Evolutionary conservation across 2,113 vertebrate genomes (phyloP).

Genomic region (Prolemur simus): DNA sequence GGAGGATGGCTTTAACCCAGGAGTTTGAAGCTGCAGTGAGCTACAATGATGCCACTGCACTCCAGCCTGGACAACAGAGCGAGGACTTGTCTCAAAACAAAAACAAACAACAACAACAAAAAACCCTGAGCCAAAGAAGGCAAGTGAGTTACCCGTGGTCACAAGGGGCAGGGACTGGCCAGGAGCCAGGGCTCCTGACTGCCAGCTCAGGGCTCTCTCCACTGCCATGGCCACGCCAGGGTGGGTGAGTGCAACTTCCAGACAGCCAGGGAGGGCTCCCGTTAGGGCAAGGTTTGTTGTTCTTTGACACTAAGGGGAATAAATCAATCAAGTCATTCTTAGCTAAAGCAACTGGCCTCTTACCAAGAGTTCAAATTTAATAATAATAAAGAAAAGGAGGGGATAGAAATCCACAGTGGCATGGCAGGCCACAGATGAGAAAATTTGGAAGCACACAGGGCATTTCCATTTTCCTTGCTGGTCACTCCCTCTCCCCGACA

Average conservation of each 20-base stretch:
- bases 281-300: neutral
- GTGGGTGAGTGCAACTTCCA: neutral
- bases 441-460: neutral
- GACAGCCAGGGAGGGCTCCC: neutral
- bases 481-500: too few relatives aligned
- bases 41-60: too few relatives aligned
- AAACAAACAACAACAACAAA: too few relatives aligned
- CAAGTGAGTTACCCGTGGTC: neutral
- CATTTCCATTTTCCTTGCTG: neutral
- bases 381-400: neutral
- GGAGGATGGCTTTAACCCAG: too few relatives aligned
- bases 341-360: conserved; percentile 13
- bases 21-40: too few relatives aligned
- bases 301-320: neutral
- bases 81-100: too few relatives aligned
- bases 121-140: neutral
- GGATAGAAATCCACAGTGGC: neutral
- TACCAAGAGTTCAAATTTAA: conserved; percentile 26
- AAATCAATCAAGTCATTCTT: conserved; percentile 7
- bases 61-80: too few relatives aligned
- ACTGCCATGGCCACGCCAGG: neutral
- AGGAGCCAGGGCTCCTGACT: neutral
- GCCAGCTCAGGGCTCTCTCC: neutral
- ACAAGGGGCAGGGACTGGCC: neutral
- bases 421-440: neutral